Percentiles rank a stretch among this genome's conserved stretches.
Evolutionary conservation across 2,113 vertebrate genomes (phyloP).

Genomic region (Salvator merianae): DNA sequence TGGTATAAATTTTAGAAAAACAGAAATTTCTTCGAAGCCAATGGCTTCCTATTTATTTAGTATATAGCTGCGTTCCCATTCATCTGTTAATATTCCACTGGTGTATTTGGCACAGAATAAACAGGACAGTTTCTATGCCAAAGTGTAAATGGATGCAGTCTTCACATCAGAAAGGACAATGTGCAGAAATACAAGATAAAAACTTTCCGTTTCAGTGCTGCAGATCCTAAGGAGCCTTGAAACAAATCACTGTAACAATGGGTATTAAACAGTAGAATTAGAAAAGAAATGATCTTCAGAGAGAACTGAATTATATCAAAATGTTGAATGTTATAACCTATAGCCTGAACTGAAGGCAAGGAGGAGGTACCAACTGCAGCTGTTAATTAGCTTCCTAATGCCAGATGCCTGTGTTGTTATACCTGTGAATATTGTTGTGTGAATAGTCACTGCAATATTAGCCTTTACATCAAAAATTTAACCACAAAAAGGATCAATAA

Average conservation of each 20-base stretch:
- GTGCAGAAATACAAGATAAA: background rate
- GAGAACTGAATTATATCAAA: background rate
- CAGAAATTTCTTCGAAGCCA: too few species aligned
- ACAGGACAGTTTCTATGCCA: background rate
- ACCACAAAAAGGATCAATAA: background rate
- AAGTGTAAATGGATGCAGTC: background rate
- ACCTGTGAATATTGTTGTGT: too few species aligned
- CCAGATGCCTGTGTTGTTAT: too few species aligned
- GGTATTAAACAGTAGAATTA: too few species aligned
- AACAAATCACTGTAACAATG: too few species aligned
- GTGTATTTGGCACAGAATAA: background rate
- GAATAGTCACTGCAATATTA: background rate
- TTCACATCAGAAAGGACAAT: background rate
- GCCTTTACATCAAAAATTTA: background rate
- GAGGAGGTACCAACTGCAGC: background rate
- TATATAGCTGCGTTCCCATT: background rate
- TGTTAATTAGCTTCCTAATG: background rate
- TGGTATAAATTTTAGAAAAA: too few species aligned
- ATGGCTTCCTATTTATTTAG: too few species aligned
- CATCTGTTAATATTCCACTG: background rate
- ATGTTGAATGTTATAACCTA: background rate
- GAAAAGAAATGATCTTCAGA: background rate
- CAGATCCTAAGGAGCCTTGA: background rate
- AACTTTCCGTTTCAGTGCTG: background rate
- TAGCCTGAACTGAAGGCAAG: background rate